A percentile compares a stretch with the other conserved stretches of the same genome.
These are phyloP conservation scores for Corticium candelabrum DNA, from an alignment of 37 sponge, comb jelly and placozoan species.

Conservation along the genomic window DNA sequence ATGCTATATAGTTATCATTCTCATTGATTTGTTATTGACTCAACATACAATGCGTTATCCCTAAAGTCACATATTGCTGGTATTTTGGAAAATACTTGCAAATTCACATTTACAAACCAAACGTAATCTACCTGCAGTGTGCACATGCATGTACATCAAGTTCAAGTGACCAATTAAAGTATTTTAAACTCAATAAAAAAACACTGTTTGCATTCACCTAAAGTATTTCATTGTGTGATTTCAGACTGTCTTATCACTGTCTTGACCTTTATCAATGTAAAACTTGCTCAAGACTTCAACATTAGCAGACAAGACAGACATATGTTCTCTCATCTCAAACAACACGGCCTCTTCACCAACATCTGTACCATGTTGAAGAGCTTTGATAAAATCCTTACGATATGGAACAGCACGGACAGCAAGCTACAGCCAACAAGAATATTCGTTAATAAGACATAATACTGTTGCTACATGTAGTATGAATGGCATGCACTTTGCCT, in stretches of 20 bases:
- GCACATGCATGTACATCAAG: too few relatives aligned
- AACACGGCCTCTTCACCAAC: slow-evolving; percentile 33
- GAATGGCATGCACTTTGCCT: not conserved
- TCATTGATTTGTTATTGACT: too few relatives aligned
- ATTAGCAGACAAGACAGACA: slow-evolving; percentile 19
- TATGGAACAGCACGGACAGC: slow-evolving; percentile 66
- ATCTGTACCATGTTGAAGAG: slow-evolving; percentile 36
- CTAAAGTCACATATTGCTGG: too few relatives aligned
- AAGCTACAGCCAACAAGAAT: slow-evolving; percentile 26
- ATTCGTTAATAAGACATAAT: not conserved
- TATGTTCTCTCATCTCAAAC: slow-evolving; percentile 26
- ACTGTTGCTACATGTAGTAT: not conserved
- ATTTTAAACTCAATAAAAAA: too few relatives aligned
- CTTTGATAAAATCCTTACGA: slow-evolving; percentile 34
- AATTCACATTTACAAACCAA: too few relatives aligned
- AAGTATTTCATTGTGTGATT: not conserved
- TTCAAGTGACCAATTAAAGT: too few relatives aligned
- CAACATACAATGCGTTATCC: too few relatives aligned
- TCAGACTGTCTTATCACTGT: slow-evolving; percentile 44
- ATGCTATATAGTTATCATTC: too few relatives aligned
- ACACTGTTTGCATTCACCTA: too few relatives aligned
- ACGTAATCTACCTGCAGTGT: too few relatives aligned
- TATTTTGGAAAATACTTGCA: too few relatives aligned
- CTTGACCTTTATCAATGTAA: slow-evolving; percentile 41
- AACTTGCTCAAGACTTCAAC: slow-evolving; percentile 54